phyloP scores from a whole-genome alignment of 2,113 vertebrate genomes.

The Opisthocomus hoazin region DNA sequence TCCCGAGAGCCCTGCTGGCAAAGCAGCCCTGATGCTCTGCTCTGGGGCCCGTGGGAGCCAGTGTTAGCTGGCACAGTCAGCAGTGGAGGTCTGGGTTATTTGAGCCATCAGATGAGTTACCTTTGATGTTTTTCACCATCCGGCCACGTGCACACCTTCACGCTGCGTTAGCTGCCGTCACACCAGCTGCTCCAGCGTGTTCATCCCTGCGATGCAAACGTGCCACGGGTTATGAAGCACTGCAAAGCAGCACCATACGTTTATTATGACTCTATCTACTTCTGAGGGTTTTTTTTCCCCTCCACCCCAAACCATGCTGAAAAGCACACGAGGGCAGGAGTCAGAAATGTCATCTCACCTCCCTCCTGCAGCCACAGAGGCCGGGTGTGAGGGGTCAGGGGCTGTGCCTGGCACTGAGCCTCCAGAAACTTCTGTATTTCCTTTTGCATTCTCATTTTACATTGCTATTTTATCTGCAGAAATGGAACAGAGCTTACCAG shows the following conservation, averaged over 20 bases:
- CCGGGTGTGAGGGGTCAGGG: neutral
- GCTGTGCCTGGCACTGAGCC: rapidly evolving
- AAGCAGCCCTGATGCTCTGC: neutral
- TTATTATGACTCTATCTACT: neutral
- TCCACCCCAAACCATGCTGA: neutral
- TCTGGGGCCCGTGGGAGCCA: neutral
- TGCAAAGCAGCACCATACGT: neutral
- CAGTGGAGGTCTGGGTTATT: neutral
- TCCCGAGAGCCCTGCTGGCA: neutral
- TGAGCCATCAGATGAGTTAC: neutral
- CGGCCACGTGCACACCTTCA: rapidly evolving
- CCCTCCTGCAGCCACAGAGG: neutral
- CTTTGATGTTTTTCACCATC: neutral
- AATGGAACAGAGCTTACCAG: neutral
- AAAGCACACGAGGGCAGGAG: neutral
- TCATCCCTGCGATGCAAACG: rapidly evolving
- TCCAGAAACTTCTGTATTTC: neutral
- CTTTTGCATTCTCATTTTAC: neutral
- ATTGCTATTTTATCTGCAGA: neutral
- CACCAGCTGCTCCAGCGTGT: neutral
- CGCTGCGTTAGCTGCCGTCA: rapidly evolving
- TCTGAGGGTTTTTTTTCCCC: rapidly evolving
- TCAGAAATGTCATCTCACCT: neutral
- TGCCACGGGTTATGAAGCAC: neutral
- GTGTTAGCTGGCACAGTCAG: neutral